Percentiles rank a stretch among this genome's conserved stretches.
phyloP scores from a whole-genome alignment of 2,888 invertebrate species.

The Sphecodes monilicornis region DNA sequence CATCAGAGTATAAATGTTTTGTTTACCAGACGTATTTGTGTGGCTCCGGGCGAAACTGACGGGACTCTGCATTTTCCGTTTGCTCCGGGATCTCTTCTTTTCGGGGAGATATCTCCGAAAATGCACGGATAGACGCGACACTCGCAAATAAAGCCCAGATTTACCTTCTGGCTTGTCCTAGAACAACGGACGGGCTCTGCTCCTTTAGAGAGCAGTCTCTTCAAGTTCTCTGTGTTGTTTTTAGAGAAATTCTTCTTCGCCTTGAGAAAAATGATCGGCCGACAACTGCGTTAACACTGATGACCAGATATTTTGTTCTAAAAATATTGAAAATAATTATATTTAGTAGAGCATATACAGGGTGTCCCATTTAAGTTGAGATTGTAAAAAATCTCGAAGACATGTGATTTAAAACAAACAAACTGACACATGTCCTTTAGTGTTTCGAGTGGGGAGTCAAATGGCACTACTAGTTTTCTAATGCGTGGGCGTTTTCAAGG shows the following conservation, averaged over 20 bases:
- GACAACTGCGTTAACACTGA: too few species aligned
- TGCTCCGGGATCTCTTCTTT: not conserved
- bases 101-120: not conserved
- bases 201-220: not conserved
- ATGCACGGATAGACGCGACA: not conserved
- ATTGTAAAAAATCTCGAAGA: too few species aligned
- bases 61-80: slow-evolving; percentile 13
- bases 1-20: slow-evolving; percentile 52
- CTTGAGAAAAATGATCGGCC: too few species aligned
- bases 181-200: not conserved
- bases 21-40: slow-evolving; percentile 71
- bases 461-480: too few species aligned
- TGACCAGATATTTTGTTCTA: too few species aligned
- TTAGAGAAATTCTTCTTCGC: not conserved
- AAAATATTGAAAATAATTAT: too few species aligned
- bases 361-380: too few species aligned
- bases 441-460: too few species aligned
- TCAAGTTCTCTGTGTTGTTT: not conserved
- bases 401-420: too few species aligned
- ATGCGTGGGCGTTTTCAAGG: too few species aligned
- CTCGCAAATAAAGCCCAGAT: not conserved
- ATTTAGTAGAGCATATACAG: too few species aligned
- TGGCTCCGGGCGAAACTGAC: slow-evolving; percentile 31
- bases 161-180: not conserved
- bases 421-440: too few species aligned